Evolutionary conservation across 2,113 vertebrate species (phyloP).

Genomic region (Ahaetulla prasina): DNA sequence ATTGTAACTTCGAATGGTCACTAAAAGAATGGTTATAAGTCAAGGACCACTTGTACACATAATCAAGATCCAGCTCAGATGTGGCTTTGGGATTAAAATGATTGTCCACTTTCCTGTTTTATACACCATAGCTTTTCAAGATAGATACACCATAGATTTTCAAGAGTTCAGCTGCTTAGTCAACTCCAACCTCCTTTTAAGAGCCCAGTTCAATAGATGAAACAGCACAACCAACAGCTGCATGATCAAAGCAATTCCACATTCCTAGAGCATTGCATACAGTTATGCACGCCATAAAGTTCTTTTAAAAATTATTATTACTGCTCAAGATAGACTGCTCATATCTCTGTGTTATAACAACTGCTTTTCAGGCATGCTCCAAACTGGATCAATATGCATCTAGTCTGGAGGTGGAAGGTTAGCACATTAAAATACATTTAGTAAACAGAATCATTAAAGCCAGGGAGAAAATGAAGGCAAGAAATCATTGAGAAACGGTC

Average conservation of each 20-base stretch:
- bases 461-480: slow-evolving; percentile 38
- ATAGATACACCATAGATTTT: too few species aligned
- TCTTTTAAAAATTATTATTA: neutral
- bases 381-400: neutral
- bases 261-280: neutral
- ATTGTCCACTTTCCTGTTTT: neutral
- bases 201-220: neutral
- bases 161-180: neutral
- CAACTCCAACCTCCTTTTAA: neutral
- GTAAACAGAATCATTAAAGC: slow-evolving; percentile 29
- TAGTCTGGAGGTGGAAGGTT: slow-evolving; percentile 45
- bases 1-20: neutral
- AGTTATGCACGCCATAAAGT: slow-evolving; percentile 1
- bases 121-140: neutral
- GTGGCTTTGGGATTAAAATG: neutral
- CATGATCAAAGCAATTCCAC: neutral
- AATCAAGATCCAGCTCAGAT: neutral
- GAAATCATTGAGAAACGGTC: slow-evolving; percentile 35
- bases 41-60: neutral
- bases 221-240: neutral
- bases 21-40: neutral
- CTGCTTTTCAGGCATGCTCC: slow-evolving; percentile 12
- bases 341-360: neutral
- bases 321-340: neutral
- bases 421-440: slow-evolving; percentile 50